Evolutionary conservation across 2,888 invertebrate species (phyloP).

Genomic region (Drosophila seclusa): DNA sequence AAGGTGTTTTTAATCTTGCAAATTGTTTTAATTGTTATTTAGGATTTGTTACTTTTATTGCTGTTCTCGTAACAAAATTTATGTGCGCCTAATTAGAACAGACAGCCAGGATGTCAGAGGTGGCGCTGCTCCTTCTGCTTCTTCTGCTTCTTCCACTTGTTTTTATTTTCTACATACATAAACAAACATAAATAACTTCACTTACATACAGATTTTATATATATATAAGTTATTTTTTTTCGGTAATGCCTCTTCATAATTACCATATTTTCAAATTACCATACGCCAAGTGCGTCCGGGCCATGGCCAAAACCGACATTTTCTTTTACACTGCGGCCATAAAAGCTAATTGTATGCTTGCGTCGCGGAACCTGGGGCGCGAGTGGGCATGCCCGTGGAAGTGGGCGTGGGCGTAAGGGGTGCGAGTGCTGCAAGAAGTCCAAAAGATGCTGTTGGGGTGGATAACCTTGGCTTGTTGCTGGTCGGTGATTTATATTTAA

Average conservation of each 20-base stretch:
- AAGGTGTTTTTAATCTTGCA: slow-evolving; percentile 81
- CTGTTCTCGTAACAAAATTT: slow-evolving; percentile 58
- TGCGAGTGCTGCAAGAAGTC: not conserved
- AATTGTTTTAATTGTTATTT: slow-evolving; percentile 81
- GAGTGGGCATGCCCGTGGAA: not conserved
- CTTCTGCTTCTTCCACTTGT: not conserved
- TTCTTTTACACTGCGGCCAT: slow-evolving; percentile 58
- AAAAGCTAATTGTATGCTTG: slow-evolving; percentile 82
- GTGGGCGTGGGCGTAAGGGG: not conserved
- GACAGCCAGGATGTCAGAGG: slow-evolving; percentile 61
- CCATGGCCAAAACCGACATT: slow-evolving; percentile 42
- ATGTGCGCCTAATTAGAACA: slow-evolving; percentile 77
- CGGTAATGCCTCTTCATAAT: slow-evolving; percentile 65
- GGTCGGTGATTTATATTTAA: slow-evolving; percentile 80
- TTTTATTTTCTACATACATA: slow-evolving; percentile 11
- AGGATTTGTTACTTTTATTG: slow-evolving; percentile 69
- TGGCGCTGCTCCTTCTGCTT: slow-evolving; percentile 3
- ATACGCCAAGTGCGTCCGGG: slow-evolving; percentile 62
- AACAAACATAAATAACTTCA: slow-evolving; percentile 23
- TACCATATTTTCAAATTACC: slow-evolving; percentile 81
- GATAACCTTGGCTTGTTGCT: slow-evolving; percentile 63
- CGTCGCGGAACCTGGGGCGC: slow-evolving; percentile 33
- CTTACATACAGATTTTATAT: not conserved
- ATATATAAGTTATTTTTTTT: slow-evolving; percentile 9
- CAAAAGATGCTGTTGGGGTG: not conserved